Evolutionary conservation across 2,797 vertebrate species (phyloP).

Genomic region (Todus mexicanus): DNA sequence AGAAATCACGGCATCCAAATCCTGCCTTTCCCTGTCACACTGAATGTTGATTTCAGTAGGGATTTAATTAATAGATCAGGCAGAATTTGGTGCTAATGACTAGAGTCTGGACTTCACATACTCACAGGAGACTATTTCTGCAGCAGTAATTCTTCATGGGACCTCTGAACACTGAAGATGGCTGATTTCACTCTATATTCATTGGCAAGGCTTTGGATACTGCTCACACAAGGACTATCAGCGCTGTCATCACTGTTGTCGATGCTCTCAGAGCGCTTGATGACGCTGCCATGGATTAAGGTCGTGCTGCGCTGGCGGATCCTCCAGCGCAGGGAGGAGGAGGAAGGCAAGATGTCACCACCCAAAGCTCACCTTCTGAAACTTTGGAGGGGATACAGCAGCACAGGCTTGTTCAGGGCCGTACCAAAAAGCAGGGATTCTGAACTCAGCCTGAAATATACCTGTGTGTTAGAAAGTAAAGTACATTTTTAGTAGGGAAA

Average conservation of each 20-base stretch:
- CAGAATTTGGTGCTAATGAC: background rate
- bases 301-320: background rate
- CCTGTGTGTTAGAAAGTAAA: background rate
- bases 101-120: accelerated
- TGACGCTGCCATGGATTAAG: accelerated
- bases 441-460: background rate
- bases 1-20: background rate
- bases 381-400: background rate
- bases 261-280: background rate
- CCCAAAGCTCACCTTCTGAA: background rate
- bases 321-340: background rate
- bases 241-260: accelerated
- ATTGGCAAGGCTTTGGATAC: background rate
- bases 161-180: background rate
- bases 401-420: background rate
- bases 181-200: background rate
- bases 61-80: background rate
- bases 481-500: background rate
- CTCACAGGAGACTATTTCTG: background rate
- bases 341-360: background rate
- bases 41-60: background rate
- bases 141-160: background rate
- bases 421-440: background rate
- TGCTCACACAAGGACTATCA: background rate
- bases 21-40: background rate